Percentiles rank a stretch among this genome's conserved stretches.
Evolutionary conservation across 2,797 vertebrate species (phyloP).

Genomic region (Eurystomus glaucurus): DNA sequence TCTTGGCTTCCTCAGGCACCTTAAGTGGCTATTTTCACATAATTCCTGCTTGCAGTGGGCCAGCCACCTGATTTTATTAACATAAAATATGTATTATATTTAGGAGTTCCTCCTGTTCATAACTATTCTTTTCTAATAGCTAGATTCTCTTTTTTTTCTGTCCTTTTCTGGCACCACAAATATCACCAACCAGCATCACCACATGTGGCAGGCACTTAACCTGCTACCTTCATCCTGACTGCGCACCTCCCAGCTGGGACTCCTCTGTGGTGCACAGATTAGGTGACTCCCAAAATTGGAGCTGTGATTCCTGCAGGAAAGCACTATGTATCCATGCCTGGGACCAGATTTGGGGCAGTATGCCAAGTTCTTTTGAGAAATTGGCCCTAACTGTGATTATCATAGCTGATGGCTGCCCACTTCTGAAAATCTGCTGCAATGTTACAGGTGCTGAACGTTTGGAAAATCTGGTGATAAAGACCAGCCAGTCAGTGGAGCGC

Average conservation of each 20-base stretch:
- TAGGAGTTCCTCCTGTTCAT: background rate
- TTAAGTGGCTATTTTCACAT: background rate
- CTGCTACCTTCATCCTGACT: background rate
- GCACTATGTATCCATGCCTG: background rate
- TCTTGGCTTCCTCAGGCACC: background rate
- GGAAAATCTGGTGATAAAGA: background rate
- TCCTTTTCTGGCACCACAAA: background rate
- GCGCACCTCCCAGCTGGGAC: background rate
- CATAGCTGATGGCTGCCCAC: background rate
- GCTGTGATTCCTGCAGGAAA: background rate
- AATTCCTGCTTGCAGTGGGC: background rate
- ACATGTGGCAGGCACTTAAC: background rate
- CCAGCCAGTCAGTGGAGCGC: background rate
- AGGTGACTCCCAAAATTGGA: background rate
- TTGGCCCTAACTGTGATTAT: background rate
- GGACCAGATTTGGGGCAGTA: background rate
- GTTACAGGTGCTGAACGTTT: background rate
- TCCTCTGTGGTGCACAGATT: background rate
- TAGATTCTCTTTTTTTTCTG: background rate
- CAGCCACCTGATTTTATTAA: background rate
- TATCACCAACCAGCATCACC: background rate
- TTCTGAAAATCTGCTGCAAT: constrained; percentile 6
- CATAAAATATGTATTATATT: background rate
- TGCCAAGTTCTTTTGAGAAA: constrained; percentile 11
- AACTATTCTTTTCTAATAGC: background rate